A percentile compares a stretch with the other conserved stretches of the same genome.
Evolutionary conservation across 1,140 invertebrate species (phyloP).

Genomic region (Ceratoteleas bidentatus): DNA sequence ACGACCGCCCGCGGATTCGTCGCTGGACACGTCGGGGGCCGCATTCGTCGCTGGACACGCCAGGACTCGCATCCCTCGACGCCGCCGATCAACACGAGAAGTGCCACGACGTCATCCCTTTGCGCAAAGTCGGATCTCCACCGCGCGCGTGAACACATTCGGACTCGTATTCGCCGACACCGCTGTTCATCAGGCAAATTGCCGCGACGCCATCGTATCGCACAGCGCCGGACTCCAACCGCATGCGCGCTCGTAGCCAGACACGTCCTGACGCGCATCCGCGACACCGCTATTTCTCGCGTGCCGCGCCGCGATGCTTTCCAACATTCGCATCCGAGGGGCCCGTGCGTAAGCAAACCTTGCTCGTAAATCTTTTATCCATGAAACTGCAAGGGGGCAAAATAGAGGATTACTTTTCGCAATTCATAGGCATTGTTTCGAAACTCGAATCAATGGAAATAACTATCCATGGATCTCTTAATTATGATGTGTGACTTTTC

Average conservation of each 20-base stretch:
- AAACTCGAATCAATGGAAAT: conserved; percentile 66
- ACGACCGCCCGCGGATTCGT: background rate
- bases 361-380: conserved; percentile 62
- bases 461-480: conserved; percentile 15
- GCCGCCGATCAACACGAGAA: background rate
- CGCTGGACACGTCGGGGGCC: background rate
- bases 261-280: background rate
- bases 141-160: background rate
- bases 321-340: conserved; percentile 30
- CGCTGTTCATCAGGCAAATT: background rate
- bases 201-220: too few relatives aligned
- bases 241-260: background rate
- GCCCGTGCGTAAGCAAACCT: conserved; percentile 29
- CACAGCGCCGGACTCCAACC: background rate
- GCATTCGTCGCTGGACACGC: background rate
- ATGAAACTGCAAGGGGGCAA: conserved; percentile 57
- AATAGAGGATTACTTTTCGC: conserved; percentile 12
- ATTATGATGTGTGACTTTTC: too few relatives aligned
- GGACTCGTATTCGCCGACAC: background rate
- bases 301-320: background rate
- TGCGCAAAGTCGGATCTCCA: background rate
- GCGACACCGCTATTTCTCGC: background rate
- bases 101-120: background rate
- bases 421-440: conserved; percentile 34
- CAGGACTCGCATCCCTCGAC: background rate